Conservation (phyloP, 2,888 invertebrate genomes). For the Cactoblastis cactorum region DNA sequence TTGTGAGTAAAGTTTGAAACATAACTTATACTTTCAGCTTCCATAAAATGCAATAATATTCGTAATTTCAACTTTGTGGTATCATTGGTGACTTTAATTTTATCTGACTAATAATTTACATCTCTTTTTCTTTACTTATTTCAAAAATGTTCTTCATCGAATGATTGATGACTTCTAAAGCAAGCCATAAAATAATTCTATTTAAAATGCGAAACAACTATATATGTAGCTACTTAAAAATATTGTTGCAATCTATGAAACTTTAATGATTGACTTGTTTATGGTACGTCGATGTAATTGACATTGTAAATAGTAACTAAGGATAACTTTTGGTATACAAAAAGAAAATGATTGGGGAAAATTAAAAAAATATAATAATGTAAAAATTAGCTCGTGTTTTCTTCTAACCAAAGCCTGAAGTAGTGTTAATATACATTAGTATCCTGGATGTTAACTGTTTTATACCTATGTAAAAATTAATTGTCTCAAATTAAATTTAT, state of each 20-base stretch:
- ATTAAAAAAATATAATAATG: constrained; percentile 35
- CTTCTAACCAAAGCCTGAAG: neutral
- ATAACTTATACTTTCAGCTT: neutral
- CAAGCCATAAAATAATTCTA: too few relatives aligned
- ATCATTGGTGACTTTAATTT: neutral
- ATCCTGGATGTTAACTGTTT: neutral
- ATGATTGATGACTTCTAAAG: too few relatives aligned
- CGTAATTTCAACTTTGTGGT: neutral
- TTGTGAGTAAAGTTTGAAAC: neutral
- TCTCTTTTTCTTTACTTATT: neutral
- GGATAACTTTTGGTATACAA: constrained; percentile 20
- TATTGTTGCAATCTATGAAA: neutral
- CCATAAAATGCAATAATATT: neutral
- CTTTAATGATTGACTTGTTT: too few relatives aligned
- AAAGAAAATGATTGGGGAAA: constrained; percentile 45
- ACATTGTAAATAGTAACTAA: constrained; percentile 28
- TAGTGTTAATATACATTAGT: neutral
- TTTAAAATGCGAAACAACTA: too few relatives aligned
- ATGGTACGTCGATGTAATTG: too few relatives aligned
- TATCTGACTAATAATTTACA: neutral
- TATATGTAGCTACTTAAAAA: neutral
- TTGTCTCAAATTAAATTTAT: too few relatives aligned
- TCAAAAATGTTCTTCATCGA: neutral
- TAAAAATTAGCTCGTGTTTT: neutral
- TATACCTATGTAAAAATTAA: too few relatives aligned